Evolutionary conservation across 1,140 invertebrate genomes (phyloP), one percentile per base, ranked within the genome.

Genomic region (Chionoecetes opilio): DNA sequence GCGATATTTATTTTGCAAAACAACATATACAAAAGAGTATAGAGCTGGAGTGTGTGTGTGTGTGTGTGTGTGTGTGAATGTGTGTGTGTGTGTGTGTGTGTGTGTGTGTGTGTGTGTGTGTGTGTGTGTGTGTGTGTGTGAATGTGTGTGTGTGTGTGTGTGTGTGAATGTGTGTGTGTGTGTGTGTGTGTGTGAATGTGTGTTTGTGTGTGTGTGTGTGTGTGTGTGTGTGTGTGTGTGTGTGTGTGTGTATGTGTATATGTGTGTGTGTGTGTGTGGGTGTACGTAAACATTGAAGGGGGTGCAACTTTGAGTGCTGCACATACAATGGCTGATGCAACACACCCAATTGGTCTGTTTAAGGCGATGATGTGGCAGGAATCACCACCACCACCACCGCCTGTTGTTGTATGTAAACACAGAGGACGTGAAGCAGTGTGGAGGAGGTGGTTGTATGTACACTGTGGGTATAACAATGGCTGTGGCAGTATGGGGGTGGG

Each of bases 221-320:
- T 31, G 0, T 31, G 32, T 86, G 31, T 86, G 35, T 86, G 31
- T 86, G 35, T 86, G 31, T 87, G 37, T 87, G 32, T 87, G 37
- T 87, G 5, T 87, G 37, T 87, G 32, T 5, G 37, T 34, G 85
- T 87, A 32, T 87, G 85, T 14, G 29, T 87, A 5, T 87, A 32
- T 87, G 85, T 87, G 11, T 87, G 85, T 87, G 5, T 87, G 85
- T 87, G 29, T 87, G 85, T 87, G 14, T 87, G 85, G 34, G 21
- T n/a, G n/a, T n/a, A n/a, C n/a, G n/a, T n/a, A 88, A 38, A 37
- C 87, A 38, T 26, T 88, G 32, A 17, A 14, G 3, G n/a, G 26
- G n/a, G n/a, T 88, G 21, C 63, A 75, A n/a, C 21, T 26, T n/a
- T 26, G 63, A 21, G 63, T 75, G 63, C 8, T 8, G 63, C 21